A percentile compares a stretch with the other conserved stretches of the same genome.
Conservation (phyloP, 2,113 vertebrate species). For the Protobothrops flavoviridis region DNA sequence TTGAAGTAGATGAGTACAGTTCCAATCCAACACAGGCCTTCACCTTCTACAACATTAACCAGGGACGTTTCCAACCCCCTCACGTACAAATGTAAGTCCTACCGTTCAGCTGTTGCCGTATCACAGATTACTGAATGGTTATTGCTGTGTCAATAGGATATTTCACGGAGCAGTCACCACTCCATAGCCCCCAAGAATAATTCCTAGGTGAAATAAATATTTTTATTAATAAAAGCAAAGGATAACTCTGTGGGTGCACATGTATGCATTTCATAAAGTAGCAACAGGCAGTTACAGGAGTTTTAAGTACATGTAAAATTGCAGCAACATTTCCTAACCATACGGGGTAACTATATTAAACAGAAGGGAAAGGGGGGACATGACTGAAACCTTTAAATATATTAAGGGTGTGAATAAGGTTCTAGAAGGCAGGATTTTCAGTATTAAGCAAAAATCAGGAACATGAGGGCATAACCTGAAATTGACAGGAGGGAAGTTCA, state of each 20-base stretch:
- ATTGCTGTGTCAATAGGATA: slow-evolving; percentile 32
- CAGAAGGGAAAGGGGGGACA: not conserved
- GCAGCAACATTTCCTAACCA: slow-evolving; percentile 34
- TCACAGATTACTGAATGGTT: slow-evolving; percentile 44
- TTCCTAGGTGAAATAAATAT: not conserved
- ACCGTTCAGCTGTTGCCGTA: slow-evolving; percentile 31
- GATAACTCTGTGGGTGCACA: not conserved
- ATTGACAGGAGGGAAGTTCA: not conserved
- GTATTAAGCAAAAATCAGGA: not conserved
- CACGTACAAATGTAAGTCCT: slow-evolving; percentile 94
- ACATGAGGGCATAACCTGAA: not conserved
- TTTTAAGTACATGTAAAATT: slow-evolving; percentile 24
- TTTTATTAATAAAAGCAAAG: slow-evolving; percentile 35
- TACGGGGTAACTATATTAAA: not conserved
- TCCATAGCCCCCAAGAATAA: not conserved
- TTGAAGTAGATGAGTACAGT: slow-evolving; percentile 97
- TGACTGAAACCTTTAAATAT: not conserved
- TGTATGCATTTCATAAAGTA: slow-evolving; percentile 21
- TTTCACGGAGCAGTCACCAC: slow-evolving; percentile 41
- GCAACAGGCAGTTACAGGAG: not conserved
- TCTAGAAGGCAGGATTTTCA: not conserved
- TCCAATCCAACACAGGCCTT: slow-evolving; percentile 97
- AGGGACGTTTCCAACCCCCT: slow-evolving; percentile 95
- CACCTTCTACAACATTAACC: slow-evolving; percentile 99
- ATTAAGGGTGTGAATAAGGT: not conserved